Conservation (phyloP, 1,140 invertebrate genomes). For the Drosophila orosa region DNA sequence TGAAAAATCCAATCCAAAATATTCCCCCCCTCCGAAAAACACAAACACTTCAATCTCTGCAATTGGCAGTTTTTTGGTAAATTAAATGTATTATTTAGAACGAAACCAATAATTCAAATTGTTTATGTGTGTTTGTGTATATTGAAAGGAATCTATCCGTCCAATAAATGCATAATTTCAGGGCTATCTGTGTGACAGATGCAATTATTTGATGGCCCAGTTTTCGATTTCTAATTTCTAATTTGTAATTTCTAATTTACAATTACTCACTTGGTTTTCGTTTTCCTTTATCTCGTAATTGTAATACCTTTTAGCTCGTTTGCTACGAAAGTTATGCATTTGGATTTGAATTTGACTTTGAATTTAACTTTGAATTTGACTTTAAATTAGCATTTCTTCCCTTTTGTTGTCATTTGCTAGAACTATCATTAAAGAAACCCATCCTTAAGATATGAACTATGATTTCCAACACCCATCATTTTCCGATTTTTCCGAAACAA, state of each 20-base stretch:
- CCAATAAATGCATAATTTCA: conserved; percentile 66
- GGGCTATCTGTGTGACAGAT: conserved; percentile 31
- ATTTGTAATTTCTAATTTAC: conserved; percentile 29
- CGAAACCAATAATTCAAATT: conserved; percentile 52
- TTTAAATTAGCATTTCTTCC: conserved; percentile 17
- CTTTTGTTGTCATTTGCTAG: conserved; percentile 42
- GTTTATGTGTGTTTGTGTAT: conserved; percentile 59
- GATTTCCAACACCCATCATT: conserved; percentile 20
- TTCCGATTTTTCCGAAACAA: conserved; percentile 28
- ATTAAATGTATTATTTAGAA: conserved; percentile 71
- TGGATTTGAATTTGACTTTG: conserved; percentile 60
- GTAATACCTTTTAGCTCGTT: conserved; percentile 72
- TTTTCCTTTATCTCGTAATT: conserved; percentile 46
- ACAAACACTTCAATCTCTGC: conserved; percentile 31
- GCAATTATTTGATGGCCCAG: conserved; percentile 62
- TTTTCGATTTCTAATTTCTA: conserved; percentile 18
- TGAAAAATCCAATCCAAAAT: conserved; percentile 35
- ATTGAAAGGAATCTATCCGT: conserved; percentile 48
- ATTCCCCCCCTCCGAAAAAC: conserved; percentile 13
- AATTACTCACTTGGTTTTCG: conserved; percentile 18
- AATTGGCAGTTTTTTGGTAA: conserved; percentile 64
- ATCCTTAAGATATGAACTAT: conserved; percentile 7
- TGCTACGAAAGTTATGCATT: conserved; percentile 75
- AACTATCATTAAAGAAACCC: conserved; percentile 26
- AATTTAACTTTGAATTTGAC: conserved; percentile 33